phyloP scores from a whole-genome alignment of 2,113 vertebrate species.

The Bubalus kerabau region DNA sequence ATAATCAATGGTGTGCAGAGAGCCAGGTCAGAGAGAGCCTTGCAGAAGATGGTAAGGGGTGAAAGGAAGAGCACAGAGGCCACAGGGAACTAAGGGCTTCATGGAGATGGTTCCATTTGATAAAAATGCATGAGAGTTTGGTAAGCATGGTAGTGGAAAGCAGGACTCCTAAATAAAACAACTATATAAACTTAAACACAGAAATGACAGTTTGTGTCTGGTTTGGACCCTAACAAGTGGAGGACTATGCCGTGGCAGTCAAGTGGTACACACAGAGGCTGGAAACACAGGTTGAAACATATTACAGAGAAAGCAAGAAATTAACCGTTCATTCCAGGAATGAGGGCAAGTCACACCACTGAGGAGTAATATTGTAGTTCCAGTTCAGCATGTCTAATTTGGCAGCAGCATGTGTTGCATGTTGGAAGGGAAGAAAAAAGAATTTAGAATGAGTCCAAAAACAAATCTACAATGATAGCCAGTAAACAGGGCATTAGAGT shows the following conservation, averaged over 20 bases:
- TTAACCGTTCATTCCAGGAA: not conserved
- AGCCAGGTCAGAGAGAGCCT: not conserved
- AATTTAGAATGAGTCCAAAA: not conserved
- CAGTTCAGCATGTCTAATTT: not conserved
- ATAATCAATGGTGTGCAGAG: not conserved
- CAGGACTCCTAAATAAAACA: not conserved
- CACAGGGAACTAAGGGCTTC: not conserved
- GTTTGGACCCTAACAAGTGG: not conserved
- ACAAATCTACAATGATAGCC: not conserved
- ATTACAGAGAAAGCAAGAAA: not conserved
- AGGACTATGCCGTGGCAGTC: not conserved
- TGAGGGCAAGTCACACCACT: not conserved
- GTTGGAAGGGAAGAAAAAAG: not conserved
- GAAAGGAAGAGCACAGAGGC: not conserved
- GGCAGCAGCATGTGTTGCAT: not conserved
- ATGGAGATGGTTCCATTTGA: not conserved
- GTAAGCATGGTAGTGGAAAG: not conserved
- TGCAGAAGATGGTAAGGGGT: too few species aligned
- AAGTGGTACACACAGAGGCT: accelerated
- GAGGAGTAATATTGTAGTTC: not conserved
- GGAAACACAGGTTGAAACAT: not conserved
- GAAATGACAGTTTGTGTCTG: not conserved
- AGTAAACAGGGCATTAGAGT: not conserved
- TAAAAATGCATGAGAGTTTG: not conserved
- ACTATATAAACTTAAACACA: not conserved